Conservation (phyloP, 2,888 invertebrate genomes). For the Mythimna albipuncta region DNA sequence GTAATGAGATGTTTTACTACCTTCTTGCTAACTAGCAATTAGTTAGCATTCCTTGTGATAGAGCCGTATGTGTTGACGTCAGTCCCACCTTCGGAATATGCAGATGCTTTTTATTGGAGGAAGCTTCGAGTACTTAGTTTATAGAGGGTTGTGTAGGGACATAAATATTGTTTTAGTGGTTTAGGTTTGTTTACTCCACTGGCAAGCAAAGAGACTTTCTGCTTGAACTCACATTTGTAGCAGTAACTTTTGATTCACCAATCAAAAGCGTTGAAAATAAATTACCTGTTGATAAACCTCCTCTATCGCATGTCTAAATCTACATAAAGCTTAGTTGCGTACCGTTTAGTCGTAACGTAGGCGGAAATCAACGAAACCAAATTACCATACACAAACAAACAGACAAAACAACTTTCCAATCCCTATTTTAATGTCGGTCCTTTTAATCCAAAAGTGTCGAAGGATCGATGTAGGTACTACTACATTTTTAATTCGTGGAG, state of each 20-base stretch:
- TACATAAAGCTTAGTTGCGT: conserved; percentile 36
- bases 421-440: conserved; percentile 52
- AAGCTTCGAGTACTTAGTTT: conserved; percentile 18
- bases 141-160: conserved; percentile 2
- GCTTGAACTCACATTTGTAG: too few species aligned
- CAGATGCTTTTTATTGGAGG: conserved; percentile 41
- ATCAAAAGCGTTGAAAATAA: background rate
- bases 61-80: conserved; percentile 30
- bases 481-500: conserved; percentile 63
- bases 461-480: conserved; percentile 35
- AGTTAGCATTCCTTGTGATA: conserved; percentile 50
- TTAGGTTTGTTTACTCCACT: conserved; percentile 8
- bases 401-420: conserved; percentile 54
- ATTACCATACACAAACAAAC: conserved; percentile 58
- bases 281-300: background rate
- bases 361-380: conserved; percentile 23
- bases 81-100: conserved; percentile 37
- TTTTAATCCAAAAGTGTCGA: conserved; percentile 45
- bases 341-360: conserved; percentile 35
- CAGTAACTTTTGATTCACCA: background rate
- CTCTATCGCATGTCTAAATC: conserved; percentile 8
- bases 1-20: conserved; percentile 45
- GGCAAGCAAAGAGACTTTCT: background rate
- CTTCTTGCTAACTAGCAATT: conserved; percentile 58
- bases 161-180: conserved; percentile 41